A percentile compares a stretch with the other conserved stretches of the same genome.
Evolutionary conservation across 2,888 invertebrate species (phyloP).

Genomic region (Eurois occulta): DNA sequence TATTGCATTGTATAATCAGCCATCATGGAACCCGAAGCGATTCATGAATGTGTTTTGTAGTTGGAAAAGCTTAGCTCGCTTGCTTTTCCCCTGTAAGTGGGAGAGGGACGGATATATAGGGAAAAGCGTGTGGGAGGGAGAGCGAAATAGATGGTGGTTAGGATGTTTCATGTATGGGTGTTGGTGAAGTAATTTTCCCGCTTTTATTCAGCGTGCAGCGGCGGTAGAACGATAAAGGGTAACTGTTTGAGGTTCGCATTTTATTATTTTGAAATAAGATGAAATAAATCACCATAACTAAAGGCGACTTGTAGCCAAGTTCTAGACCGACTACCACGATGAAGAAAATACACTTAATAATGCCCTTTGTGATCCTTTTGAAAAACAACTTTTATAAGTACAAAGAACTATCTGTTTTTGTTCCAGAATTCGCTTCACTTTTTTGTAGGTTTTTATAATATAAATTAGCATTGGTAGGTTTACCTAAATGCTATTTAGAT

Average conservation of each 20-base stretch:
- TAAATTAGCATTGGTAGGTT: background rate
- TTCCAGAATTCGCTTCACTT: background rate
- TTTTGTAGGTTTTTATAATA: background rate
- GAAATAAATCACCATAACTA: background rate
- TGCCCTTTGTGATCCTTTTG: background rate
- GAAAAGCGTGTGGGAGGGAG: constrained; percentile 70
- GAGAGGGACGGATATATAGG: constrained; percentile 72
- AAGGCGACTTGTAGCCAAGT: background rate
- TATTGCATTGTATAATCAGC: constrained; percentile 90
- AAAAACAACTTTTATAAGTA: background rate
- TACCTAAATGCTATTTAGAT: background rate
- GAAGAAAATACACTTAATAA: background rate
- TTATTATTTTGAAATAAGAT: constrained; percentile 6
- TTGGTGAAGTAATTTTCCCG: constrained; percentile 88
- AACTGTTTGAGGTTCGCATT: constrained; percentile 63
- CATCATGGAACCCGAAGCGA: constrained; percentile 89
- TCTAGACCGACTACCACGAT: background rate
- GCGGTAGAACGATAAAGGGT: constrained; percentile 79
- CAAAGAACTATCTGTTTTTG: background rate
- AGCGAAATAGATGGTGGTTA: constrained; percentile 78
- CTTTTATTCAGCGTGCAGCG: constrained; percentile 86
- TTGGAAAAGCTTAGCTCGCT: constrained; percentile 86
- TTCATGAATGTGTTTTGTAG: constrained; percentile 79
- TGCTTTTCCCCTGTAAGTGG: constrained; percentile 73
- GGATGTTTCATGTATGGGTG: constrained; percentile 72